Base-by-base conservation (phyloP, 1,140 invertebrate species). In the Phymastichus coffea region DNA sequence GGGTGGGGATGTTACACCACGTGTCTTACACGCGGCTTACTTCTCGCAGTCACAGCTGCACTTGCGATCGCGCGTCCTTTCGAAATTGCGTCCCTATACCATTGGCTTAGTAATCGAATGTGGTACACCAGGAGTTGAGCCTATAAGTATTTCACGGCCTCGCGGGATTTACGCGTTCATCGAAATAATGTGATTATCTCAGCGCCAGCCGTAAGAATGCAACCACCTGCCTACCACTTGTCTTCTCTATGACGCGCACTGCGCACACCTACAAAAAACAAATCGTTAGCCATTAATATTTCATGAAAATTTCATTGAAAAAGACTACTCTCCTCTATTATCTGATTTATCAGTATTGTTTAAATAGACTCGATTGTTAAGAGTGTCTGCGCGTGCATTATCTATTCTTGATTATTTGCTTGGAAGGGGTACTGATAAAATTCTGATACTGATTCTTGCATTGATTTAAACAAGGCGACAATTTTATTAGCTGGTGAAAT, bases 121-220 rank as follows among this genome's bases (percentile, higher is more conserved):
- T 56, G 97, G 97, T 38, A 98, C 95, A 81, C 98, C 98, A 66
- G 97, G 96, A 75, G 97, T 97, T 57, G 84, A 87, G 22, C 98
- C 98, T 79, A n/a, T n/a, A 99, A 99, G 85, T 99, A 95, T 80
- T 91, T 95, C 68, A 89, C 88, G 12, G 95, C 93, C 80, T 97
- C 93, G 68, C 97, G 88, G 0, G 93, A 54, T 33, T 92, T 98
- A 56, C 97, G 87, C 66, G 87, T 86, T 54, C 94, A 97, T 85
- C 99, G 97, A 70, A 99, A 97, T 74, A 99, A 98, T 33, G 97
- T 99, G 23, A 99, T 86, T 47, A 98, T 91, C 80, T 98, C 89
- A 68, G 97, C 95, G 69, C 96, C 95, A 75, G 93, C 91, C 80
- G 96, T 95, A 67, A 99, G 80, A 73, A 99, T 99, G 37, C 97